Evolutionary conservation across 1,140 invertebrate species (phyloP).

Genomic region (Drosophila eugracilis): DNA sequence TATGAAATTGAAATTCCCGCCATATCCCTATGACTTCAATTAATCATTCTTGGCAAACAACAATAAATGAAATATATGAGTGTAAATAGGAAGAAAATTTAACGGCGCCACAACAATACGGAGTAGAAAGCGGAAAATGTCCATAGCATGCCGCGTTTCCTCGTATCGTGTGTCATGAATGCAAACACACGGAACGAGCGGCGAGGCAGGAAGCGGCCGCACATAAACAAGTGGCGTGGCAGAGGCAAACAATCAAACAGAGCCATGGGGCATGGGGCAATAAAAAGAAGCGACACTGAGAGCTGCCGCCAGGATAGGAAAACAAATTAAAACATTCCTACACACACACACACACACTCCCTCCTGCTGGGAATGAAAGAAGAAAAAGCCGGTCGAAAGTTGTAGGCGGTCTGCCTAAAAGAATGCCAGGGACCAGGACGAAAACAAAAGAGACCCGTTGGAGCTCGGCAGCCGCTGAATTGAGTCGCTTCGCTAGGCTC

Average conservation of each 20-base stretch:
- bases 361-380: conserved; percentile 29
- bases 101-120: conserved; percentile 44
- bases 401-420: conserved; percentile 56
- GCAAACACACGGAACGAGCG: conserved; percentile 61
- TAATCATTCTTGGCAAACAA: conserved; percentile 79
- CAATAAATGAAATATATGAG: conserved; percentile 64
- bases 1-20: conserved; percentile 66
- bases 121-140: conserved; percentile 57
- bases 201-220: conserved; percentile 32
- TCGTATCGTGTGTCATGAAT: conserved; percentile 76
- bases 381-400: conserved; percentile 29
- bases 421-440: conserved; percentile 58
- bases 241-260: conserved; percentile 75
- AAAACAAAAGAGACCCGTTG: conserved; percentile 63
- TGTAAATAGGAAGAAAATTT: conserved; percentile 55
- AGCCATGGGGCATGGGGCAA: conserved; percentile 71
- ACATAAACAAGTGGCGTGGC: conserved; percentile 62
- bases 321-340: conserved; percentile 84
- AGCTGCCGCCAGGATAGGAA: conserved; percentile 74
- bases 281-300: conserved; percentile 72
- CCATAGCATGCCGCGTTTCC: conserved; percentile 67
- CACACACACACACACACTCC: conserved; percentile 41
- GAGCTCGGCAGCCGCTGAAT: conserved; percentile 67
- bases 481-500: conserved; percentile 81
- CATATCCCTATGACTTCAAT: conserved; percentile 75